Base-by-base conservation (phyloP, 2,888 invertebrate genomes). In the Alentia gelatinosa region DNA sequence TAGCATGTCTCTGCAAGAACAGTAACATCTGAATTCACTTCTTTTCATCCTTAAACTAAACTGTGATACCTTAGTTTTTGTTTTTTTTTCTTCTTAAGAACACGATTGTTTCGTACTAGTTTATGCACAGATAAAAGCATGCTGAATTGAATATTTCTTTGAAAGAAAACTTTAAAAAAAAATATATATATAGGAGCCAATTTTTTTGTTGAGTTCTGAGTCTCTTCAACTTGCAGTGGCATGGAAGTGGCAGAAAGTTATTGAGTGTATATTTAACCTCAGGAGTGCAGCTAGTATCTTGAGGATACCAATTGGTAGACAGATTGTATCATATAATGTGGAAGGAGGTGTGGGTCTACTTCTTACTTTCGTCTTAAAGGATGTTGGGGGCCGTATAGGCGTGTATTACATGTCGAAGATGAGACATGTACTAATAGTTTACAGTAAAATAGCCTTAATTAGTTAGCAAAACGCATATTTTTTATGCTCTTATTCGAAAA, bases 1-100 rank as follows among this genome's bases (percentile, higher is more conserved):
- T 79, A 30, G 30, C 79, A 79, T 37, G 79, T 79, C 79, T 79
- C 39, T 79, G 79, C 79, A 79, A 79, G 79, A 79, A 30, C 68
- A 68, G 12, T 68, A 26, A 26, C 12, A 5, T 68, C 30, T 19
- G 12, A 56, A 1, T 56, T 68, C 68, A 68, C n/a, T 12, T 26
- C 30, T 68, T 68, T 30, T 26, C 30, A 12, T 68, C 26, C 12
- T n/a, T 26, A 68, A 68, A n/a, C 68, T 68, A 39, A 79, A 79
- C 79, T 79, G 79, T 79, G 79, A 79, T 79, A 79, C 23, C 12
- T 63, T 33, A 37, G 26, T 56, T n/a, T 12, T 56, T 56, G 56
- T 56, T 4, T 56, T 56, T 12, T 19, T n/a, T n/a, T n/a, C n/a
- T n/a, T n/a, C n/a, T 3, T 56, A 56, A 56, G 23, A 56, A 12